phyloP scores from a whole-genome alignment of 2,113 vertebrate genomes.

The Erythrocercus mccallii region DNA sequence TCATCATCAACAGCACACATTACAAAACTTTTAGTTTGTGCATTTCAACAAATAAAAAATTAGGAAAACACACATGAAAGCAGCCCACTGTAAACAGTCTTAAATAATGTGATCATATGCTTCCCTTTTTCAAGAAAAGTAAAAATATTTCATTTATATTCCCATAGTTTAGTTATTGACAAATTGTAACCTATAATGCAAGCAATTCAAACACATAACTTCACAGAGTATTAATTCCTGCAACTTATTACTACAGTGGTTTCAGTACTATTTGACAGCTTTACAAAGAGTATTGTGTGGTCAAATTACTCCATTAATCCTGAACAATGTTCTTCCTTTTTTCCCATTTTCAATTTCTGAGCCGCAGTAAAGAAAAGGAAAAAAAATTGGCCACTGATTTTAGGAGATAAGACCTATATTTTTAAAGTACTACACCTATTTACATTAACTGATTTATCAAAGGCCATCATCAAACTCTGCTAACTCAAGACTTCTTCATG shows the following conservation, averaged over 20 bases:
- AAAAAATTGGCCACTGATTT: background rate
- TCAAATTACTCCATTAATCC: background rate
- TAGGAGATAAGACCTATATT: accelerated
- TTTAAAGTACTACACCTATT: background rate
- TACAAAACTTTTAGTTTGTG: background rate
- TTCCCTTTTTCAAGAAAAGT: background rate
- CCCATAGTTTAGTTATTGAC: background rate
- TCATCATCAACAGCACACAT: background rate
- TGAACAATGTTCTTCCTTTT: background rate
- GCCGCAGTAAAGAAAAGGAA: background rate
- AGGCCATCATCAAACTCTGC: background rate
- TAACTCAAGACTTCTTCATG: background rate
- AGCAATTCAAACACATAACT: background rate
- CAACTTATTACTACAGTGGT: background rate
- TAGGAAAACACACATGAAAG: background rate
- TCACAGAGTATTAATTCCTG: background rate
- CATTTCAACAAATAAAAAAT: background rate
- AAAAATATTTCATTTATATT: background rate
- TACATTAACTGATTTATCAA: background rate
- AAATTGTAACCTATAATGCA: background rate
- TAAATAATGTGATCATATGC: background rate
- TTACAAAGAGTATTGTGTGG: background rate
- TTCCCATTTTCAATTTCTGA: background rate
- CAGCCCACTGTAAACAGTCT: background rate
- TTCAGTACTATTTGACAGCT: background rate